Percentiles rank a stretch among this genome's conserved stretches.
These are phyloP conservation scores for Brienomyrus brachyistius DNA, from an alignment of 2,113 vertebrate species.

Conservation along the genomic window DNA sequence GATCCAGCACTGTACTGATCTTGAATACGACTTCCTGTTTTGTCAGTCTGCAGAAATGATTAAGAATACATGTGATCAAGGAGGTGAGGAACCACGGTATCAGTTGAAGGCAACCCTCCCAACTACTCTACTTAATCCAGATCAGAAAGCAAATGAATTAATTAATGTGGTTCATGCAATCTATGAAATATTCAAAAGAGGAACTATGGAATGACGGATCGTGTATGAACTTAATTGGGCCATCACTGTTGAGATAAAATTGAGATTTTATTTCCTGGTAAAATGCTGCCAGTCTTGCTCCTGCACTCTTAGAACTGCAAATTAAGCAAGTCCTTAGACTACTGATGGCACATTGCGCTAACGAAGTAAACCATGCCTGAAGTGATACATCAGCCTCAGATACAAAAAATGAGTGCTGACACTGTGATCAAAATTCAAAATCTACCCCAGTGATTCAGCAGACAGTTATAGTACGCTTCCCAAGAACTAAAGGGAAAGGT, in stretches of 20 bases:
- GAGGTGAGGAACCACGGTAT: neutral
- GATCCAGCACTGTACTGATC: neutral
- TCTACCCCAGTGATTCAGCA: neutral
- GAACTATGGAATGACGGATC: conserved; percentile 41
- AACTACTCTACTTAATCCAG: neutral
- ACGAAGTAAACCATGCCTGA: neutral
- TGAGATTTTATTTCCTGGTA: conserved; percentile 53
- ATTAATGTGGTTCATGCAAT: conserved; percentile 48
- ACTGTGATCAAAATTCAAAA: conserved; percentile 8
- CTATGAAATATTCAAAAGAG: conserved; percentile 53
- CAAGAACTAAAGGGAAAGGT: neutral
- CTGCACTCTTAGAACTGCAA: conserved; percentile 39
- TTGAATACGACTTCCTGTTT: neutral
- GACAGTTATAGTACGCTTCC: conserved; percentile 1
- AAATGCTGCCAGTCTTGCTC: conserved; percentile 42
- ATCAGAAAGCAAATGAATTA: conserved; percentile 45
- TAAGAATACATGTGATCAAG: neutral
- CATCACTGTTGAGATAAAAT: conserved; percentile 29
- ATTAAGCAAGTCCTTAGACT: conserved; percentile 24
- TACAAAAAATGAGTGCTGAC: neutral
- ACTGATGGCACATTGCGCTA: neutral
- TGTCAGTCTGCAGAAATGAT: neutral
- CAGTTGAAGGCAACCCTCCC: neutral
- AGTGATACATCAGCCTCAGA: neutral
- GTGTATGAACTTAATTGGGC: conserved; percentile 56